Percentiles rank a stretch among this genome's conserved stretches.
Evolutionary conservation across 1,140 invertebrate genomes (phyloP).

Genomic region (Drosophila santomea): DNA sequence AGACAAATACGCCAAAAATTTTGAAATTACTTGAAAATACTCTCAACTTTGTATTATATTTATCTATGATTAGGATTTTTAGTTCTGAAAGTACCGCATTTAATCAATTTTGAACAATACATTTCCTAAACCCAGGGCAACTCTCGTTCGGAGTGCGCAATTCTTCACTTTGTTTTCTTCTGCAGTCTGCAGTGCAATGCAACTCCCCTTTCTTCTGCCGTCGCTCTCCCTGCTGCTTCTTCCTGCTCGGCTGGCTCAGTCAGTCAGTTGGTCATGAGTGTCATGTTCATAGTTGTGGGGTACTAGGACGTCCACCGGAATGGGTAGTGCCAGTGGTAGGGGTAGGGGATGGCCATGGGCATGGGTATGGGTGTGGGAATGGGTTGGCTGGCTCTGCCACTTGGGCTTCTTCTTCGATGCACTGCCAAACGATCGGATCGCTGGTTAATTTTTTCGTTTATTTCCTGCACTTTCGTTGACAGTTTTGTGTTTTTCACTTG

Average conservation of each 20-base stretch:
- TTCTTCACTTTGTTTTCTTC: constrained; percentile 8
- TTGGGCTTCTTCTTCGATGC: constrained; percentile 27
- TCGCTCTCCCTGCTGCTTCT: constrained; percentile 14
- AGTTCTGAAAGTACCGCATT: too few species aligned
- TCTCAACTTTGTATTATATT: too few species aligned
- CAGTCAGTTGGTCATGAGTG: constrained; percentile 84
- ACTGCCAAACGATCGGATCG: constrained; percentile 18
- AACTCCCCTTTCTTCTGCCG: constrained; percentile 2
- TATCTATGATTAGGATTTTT: too few species aligned
- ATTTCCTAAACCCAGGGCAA: background rate
- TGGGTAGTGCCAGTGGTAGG: background rate
- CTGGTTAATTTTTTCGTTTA: constrained; percentile 10
- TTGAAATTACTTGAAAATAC: too few species aligned
- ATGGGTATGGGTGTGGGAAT: background rate
- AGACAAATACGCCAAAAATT: background rate
- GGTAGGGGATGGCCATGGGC: background rate
- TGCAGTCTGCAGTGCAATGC: background rate
- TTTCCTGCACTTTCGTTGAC: constrained; percentile 51
- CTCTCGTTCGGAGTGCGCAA: constrained; percentile 1
- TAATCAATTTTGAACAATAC: too few species aligned
- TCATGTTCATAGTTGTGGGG: constrained; percentile 60
- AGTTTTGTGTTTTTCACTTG: constrained; percentile 29
- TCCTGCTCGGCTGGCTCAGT: constrained; percentile 50
- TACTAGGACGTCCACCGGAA: constrained; percentile 12
- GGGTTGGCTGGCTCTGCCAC: constrained; percentile 5